Evolutionary conservation across 2,113 vertebrate genomes (phyloP).

Genomic region (Antechinus flavipes): DNA sequence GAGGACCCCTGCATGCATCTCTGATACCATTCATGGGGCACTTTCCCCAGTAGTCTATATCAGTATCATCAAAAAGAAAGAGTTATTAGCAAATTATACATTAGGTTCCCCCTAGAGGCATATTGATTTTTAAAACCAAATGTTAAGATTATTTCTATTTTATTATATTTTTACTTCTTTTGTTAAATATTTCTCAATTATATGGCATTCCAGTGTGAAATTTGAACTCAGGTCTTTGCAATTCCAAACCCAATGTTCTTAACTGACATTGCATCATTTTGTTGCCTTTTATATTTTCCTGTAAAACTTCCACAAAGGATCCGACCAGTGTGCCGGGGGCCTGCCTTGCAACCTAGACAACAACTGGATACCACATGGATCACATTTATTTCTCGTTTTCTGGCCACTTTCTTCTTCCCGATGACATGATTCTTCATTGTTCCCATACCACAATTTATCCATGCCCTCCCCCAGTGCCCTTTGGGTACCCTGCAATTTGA

Average conservation of each 20-base stretch:
- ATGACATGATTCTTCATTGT: background rate
- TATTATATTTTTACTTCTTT: background rate
- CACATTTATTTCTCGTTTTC: background rate
- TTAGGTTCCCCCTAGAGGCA: background rate
- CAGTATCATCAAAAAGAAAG: background rate
- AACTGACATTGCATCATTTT: background rate
- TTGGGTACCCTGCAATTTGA: background rate
- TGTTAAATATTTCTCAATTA: background rate
- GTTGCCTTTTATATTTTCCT: background rate
- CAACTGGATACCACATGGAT: background rate
- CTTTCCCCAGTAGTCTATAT: background rate
- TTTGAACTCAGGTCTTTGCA: background rate
- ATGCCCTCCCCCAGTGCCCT: background rate
- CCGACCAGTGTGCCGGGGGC: too few species aligned
- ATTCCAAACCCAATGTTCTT: background rate
- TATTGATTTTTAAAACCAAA: background rate
- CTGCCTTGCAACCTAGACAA: too few species aligned
- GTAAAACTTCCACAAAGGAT: background rate
- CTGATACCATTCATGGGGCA: background rate
- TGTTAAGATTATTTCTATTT: background rate
- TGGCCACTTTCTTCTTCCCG: background rate
- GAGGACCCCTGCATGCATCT: background rate
- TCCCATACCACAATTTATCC: background rate
- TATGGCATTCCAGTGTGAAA: background rate
- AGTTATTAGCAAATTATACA: background rate